Evolutionary conservation across 1,140 invertebrate genomes (phyloP).

Genomic region (Acromyrmex charruanus): DNA sequence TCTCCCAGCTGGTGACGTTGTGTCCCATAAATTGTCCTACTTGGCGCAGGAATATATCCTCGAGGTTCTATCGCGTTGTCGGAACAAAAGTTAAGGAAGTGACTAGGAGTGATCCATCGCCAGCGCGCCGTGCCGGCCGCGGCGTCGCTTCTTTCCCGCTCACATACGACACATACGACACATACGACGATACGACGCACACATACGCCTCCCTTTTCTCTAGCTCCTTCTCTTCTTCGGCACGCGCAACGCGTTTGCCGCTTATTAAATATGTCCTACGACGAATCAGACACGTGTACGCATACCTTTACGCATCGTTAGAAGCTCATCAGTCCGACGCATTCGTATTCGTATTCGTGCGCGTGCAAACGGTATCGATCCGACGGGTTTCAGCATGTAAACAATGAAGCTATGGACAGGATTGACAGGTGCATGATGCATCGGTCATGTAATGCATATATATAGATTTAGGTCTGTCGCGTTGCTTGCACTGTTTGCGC

Average conservation of each 20-base stretch:
- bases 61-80: no score
- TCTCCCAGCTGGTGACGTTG: constrained; percentile 77
- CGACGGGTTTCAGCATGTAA: background rate
- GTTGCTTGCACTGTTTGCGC: no score
- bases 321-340: background rate
- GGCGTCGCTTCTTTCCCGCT: background rate
- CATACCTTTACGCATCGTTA: background rate
- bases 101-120: background rate
- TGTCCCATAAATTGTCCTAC: constrained; percentile 72
- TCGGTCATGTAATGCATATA: no score
- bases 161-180: no score
- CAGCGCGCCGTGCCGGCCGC: constrained; percentile 12
- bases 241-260: background rate
- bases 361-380: constrained; percentile 20
- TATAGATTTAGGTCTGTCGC: no score
- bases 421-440: no score
- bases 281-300: background rate
- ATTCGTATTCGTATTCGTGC: constrained; percentile 1
- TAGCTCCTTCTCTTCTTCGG: background rate
- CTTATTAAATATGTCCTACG: background rate
- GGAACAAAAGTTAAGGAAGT: background rate
- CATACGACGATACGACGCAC: no score
- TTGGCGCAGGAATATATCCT: background rate
- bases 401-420: no score
- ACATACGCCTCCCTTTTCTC: no score